phyloP scores from a whole-genome alignment of 2,113 vertebrate species.

The Argyrosomus japonicus region DNA sequence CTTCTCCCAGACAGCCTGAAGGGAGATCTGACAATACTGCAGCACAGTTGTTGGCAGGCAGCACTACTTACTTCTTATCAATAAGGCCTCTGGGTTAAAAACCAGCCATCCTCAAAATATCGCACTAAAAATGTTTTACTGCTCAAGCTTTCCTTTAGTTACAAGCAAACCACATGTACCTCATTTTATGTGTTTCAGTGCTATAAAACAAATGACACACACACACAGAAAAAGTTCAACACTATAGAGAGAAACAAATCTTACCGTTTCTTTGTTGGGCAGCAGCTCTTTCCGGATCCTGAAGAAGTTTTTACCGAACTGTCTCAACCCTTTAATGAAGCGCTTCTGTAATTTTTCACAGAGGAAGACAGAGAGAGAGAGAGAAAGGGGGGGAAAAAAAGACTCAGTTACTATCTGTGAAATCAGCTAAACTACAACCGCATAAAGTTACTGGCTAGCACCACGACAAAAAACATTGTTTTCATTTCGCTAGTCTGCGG shows the following conservation, averaged over 20 bases:
- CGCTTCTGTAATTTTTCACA: constrained; percentile 89
- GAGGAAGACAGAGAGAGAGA: constrained; percentile 58
- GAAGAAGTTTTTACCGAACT: constrained; percentile 99
- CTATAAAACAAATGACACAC: constrained; percentile 15
- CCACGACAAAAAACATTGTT: constrained; percentile 58
- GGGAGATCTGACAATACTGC: constrained; percentile 38
- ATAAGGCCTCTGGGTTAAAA: constrained; percentile 52
- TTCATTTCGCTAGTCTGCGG: constrained; percentile 60
- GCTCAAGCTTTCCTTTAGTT: constrained; percentile 4
- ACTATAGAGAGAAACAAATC: constrained; percentile 54
- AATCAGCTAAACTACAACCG: constrained; percentile 53
- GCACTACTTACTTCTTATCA: constrained; percentile 45
- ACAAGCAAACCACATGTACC: constrained; percentile 15
- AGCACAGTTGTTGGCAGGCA: constrained; percentile 28
- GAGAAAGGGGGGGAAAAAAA: constrained; percentile 55
- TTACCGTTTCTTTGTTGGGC: constrained; percentile 94
- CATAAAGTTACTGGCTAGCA: constrained; percentile 53
- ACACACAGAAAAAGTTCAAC: constrained; percentile 24
- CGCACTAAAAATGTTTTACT: constrained; percentile 11
- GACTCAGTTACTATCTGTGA: constrained; percentile 68
- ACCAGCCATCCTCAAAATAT: constrained; percentile 25
- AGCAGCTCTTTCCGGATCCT: constrained; percentile 98
- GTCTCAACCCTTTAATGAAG: constrained; percentile 97
- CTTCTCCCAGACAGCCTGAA: not conserved
- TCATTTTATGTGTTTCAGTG: not conserved